Evolutionary conservation across 1,140 invertebrate genomes (phyloP).

Genomic region (Euglossa dilemma): DNA sequence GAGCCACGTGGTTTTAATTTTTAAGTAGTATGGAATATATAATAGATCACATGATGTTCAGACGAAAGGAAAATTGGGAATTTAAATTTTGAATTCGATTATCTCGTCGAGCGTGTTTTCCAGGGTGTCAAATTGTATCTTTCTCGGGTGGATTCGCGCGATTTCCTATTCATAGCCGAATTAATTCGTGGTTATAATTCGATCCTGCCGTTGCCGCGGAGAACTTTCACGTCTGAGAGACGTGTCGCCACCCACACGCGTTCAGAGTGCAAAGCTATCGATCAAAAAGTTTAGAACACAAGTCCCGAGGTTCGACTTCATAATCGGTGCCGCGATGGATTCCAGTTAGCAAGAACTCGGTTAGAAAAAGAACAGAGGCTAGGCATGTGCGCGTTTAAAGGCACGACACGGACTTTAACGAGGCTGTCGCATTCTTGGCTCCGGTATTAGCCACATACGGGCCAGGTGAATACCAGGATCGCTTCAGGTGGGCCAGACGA

Average conservation of each 20-base stretch:
- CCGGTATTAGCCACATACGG: not conserved
- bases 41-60: not conserved
- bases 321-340: not conserved
- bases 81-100: no score
- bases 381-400: not conserved
- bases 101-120: no score
- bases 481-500: not conserved
- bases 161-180: slow-evolving; percentile 3
- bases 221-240: not conserved
- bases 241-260: slow-evolving; percentile 4
- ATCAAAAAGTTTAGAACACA: not conserved
- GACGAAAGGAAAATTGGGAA: not conserved
- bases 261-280: not conserved
- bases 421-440: not conserved
- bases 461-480: not conserved
- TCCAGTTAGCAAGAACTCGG: not conserved
- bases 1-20: not conserved
- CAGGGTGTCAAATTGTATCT: not conserved
- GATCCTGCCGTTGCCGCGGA: not conserved
- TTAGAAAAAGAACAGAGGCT: not conserved
- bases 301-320: not conserved
- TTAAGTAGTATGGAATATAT: not conserved
- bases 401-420: not conserved
- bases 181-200: not conserved
- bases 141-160: no score